These are phyloP conservation scores for Ctenosaura bakeri DNA, from an alignment of 2,797 vertebrate genomes.

Conservation along the genomic window DNA sequence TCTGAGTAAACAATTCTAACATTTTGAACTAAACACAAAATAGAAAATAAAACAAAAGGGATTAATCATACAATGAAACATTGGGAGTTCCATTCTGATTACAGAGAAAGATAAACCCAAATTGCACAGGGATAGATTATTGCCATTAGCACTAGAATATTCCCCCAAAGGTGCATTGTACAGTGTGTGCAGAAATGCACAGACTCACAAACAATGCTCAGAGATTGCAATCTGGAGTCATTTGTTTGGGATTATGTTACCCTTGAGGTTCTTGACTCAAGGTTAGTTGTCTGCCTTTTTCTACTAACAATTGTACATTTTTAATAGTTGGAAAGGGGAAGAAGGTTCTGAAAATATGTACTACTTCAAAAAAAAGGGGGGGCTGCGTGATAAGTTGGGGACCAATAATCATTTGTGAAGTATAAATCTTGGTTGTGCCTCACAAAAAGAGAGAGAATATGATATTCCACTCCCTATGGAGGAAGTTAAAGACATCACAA, in stretches of 20 bases:
- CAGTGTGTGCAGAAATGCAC: not conserved
- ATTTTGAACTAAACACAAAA: conserved; percentile 11
- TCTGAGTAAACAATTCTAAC: accelerated
- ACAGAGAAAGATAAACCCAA: not conserved
- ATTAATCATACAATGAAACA: conserved; percentile 19
- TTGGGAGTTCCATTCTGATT: not conserved
- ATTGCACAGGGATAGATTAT: not conserved
- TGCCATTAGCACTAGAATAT: not conserved
- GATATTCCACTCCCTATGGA: no score
- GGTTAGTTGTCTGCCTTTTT: not conserved
- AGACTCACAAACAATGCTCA: not conserved
- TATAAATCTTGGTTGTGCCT: no score
- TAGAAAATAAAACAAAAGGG: conserved; percentile 16
- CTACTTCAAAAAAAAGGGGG: not conserved
- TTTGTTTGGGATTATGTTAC: not conserved
- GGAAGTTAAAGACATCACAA: no score
- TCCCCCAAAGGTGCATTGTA: not conserved
- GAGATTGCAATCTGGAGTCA: conserved; percentile 1
- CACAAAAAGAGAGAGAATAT: no score
- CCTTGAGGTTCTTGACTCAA: conserved; percentile 1
- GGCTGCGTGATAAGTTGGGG: no score
- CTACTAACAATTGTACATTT: conserved; percentile 3
- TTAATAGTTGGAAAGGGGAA: not conserved
- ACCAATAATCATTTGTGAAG: no score
- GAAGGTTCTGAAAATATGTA: not conserved